A percentile compares a stretch with the other conserved stretches of the same genome.
phyloP scores from a whole-genome alignment of 2,113 vertebrate species.

The Melanostigma gelatinosum region DNA sequence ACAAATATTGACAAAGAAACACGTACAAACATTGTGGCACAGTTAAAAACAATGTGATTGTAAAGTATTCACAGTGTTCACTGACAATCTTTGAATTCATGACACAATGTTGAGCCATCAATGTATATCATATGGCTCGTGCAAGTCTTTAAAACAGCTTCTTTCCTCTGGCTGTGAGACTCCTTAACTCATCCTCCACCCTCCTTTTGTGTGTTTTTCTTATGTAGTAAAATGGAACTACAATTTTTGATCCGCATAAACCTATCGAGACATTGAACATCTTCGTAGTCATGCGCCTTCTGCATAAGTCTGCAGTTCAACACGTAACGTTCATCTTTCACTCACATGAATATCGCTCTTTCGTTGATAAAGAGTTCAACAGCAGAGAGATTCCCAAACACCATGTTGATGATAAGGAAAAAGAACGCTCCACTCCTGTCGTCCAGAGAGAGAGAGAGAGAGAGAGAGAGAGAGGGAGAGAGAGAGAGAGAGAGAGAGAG shows the following conservation, averaged over 20 bases:
- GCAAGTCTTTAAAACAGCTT: too few relatives aligned
- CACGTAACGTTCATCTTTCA: slow-evolving; percentile 2
- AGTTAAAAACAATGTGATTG: neutral
- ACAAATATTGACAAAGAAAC: slow-evolving; percentile 16
- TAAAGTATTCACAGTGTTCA: neutral
- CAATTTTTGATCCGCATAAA: neutral
- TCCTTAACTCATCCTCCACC: too few relatives aligned
- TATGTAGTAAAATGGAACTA: too few relatives aligned
- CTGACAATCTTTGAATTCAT: too few relatives aligned
- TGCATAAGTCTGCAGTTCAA: neutral
- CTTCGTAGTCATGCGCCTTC: neutral
- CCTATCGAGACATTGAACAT: neutral
- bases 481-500: neutral
- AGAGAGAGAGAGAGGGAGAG: slow-evolving; percentile 1
- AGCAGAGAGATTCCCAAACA: slow-evolving; percentile 86
- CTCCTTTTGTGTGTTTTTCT: too few relatives aligned
- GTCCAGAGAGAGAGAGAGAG: slow-evolving; percentile 7
- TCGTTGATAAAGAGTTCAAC: slow-evolving; percentile 87
- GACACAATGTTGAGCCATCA: neutral
- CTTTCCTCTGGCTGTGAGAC: too few relatives aligned
- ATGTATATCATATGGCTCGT: too few relatives aligned
- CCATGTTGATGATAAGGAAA: slow-evolving; percentile 87
- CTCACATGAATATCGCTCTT: slow-evolving; percentile 85
- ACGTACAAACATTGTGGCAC: neutral
- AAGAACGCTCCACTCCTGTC: slow-evolving; percentile 84